phyloP scores from a whole-genome alignment of 2,797 vertebrate species.

The Alectoris magna region DNA sequence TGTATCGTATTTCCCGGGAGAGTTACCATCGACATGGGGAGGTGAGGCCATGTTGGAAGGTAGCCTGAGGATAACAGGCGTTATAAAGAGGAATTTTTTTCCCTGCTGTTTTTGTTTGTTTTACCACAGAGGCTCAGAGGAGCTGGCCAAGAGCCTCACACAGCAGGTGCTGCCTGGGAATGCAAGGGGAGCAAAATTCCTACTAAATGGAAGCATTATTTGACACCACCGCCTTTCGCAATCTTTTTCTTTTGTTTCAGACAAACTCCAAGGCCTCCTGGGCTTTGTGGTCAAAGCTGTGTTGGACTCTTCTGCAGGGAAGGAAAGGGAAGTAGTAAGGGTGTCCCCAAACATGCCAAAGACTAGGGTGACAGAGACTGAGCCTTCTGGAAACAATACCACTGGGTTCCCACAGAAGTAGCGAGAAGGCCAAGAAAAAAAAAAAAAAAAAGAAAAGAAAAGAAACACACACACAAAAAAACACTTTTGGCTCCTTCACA shows the following conservation, averaged over 20 bases:
- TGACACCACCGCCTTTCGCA: constrained; percentile 75
- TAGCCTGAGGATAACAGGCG: constrained; percentile 79
- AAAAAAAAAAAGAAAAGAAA: not conserved
- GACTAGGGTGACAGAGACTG: constrained; percentile 51
- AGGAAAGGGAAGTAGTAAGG: constrained; percentile 65
- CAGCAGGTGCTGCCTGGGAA: constrained; percentile 78
- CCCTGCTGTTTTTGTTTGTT: constrained; percentile 80
- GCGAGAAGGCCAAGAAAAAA: not conserved
- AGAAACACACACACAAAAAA: not conserved
- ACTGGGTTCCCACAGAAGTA: constrained; percentile 37
- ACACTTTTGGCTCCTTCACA: constrained; percentile 11
- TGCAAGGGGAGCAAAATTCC: constrained; percentile 76
- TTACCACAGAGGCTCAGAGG: constrained; percentile 77
- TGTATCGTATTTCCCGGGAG: constrained; percentile 50
- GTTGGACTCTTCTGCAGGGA: constrained; percentile 64
- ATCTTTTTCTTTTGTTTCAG: constrained; percentile 77
- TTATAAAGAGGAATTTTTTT: constrained; percentile 79
- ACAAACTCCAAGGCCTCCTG: constrained; percentile 68
- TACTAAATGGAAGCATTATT: constrained; percentile 79
- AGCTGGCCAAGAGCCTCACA: constrained; percentile 71
- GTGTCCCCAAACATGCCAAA: constrained; percentile 63
- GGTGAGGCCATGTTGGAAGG: constrained; percentile 66
- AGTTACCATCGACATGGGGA: constrained; percentile 43
- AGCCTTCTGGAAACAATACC: constrained; percentile 64
- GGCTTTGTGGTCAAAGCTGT: constrained; percentile 70